phyloP scores from a whole-genome alignment of 92 coral and sea anemone genomes.

The Porites rus region DNA sequence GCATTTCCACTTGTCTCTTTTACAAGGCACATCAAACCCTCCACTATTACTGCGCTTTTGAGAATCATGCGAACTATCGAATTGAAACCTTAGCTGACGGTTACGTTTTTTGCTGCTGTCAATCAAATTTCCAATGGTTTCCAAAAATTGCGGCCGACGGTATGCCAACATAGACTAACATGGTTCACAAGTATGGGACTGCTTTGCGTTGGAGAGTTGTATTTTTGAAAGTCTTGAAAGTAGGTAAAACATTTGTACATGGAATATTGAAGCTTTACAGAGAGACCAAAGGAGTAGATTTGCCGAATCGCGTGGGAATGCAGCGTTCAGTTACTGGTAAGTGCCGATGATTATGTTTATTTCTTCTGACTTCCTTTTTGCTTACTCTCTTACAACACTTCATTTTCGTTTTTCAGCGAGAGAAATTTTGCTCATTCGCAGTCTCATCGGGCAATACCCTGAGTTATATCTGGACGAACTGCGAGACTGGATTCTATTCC shows the following conservation, averaged over 20 bases:
- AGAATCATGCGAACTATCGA: neutral
- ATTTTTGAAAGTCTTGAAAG: neutral
- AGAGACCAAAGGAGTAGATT: constrained; percentile 21
- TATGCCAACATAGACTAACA: neutral
- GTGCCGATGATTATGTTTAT: too few species aligned
- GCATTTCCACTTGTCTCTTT: neutral
- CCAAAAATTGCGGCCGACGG: neutral
- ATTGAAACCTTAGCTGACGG: neutral
- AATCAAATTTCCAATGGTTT: neutral
- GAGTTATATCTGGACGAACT: constrained; percentile 55
- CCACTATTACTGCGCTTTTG: too few species aligned
- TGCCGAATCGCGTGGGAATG: neutral
- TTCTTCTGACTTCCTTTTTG: too few species aligned
- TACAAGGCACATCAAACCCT: too few species aligned
- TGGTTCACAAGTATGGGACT: neutral
- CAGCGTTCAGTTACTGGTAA: neutral
- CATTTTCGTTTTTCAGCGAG: neutral
- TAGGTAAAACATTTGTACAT: constrained; percentile 40
- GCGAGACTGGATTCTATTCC: constrained; percentile 39
- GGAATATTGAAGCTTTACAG: constrained; percentile 27
- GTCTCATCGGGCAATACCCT: constrained; percentile 41
- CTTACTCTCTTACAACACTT: too few species aligned
- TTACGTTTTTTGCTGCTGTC: constrained; percentile 1
- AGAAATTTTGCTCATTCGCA: constrained; percentile 17
- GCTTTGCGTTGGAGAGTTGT: neutral